Percentiles rank a stretch among this genome's conserved stretches.
phyloP scores from a whole-genome alignment of 2,113 vertebrate genomes.

The Engystomops pustulosus region DNA sequence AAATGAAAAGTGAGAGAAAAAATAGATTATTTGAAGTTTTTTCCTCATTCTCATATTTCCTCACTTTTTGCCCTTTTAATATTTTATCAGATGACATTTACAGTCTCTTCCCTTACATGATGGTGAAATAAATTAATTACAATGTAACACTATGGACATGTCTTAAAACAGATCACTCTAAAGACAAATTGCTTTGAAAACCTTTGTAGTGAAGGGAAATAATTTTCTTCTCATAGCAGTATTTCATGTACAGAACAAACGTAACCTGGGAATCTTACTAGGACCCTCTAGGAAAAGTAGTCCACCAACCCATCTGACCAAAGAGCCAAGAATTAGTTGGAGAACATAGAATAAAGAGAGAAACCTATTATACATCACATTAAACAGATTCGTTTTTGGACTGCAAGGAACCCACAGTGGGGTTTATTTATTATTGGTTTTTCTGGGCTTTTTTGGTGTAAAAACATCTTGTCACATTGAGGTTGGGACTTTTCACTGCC shows the following conservation, averaged over 20 bases:
- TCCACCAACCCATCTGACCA: no score
- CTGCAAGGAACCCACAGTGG: no score
- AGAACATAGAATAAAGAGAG: neutral
- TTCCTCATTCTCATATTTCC: neutral
- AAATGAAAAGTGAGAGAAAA: conserved; percentile 14
- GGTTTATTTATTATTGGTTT: no score
- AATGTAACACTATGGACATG: no score
- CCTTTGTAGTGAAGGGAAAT: neutral
- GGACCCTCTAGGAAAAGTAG: neutral
- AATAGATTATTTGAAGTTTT: conserved; percentile 31
- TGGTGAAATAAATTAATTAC: neutral
- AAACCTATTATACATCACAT: no score
- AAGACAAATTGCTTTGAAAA: neutral
- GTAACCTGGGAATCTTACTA: neutral
- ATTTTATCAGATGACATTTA: conserved; percentile 26
- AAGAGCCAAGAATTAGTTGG: neutral
- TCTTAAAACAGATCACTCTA: neutral
- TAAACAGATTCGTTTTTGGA: no score
- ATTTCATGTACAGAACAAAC: neutral
- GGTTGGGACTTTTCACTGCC: no score
- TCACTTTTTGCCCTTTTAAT: conserved; percentile 33
- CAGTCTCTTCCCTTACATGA: neutral
- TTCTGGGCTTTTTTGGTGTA: no score
- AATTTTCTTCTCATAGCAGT: neutral
- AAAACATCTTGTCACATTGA: no score